Conservation (phyloP, 2,888 invertebrate species). For the Drosophila percnosoma region DNA sequence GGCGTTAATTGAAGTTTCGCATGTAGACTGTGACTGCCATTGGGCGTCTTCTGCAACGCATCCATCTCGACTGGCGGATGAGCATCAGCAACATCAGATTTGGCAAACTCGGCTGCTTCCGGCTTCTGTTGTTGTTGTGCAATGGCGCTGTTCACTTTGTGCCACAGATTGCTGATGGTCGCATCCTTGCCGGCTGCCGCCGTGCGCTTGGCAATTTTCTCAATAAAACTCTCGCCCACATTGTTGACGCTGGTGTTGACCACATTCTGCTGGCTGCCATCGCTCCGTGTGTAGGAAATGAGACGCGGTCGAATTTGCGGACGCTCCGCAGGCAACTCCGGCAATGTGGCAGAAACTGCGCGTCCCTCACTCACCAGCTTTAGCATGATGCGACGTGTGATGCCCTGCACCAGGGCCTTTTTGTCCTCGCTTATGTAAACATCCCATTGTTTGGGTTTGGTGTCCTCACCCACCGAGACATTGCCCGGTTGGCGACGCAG, state of each 20-base stretch:
- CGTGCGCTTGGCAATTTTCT: slow-evolving; percentile 81
- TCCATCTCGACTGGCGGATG: slow-evolving; percentile 10
- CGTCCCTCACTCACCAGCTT: slow-evolving; percentile 75
- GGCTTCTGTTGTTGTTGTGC: slow-evolving; percentile 65
- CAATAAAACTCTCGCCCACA: slow-evolving; percentile 79
- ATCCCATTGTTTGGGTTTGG: slow-evolving; percentile 52
- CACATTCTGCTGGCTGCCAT: slow-evolving; percentile 45
- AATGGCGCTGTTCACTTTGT: slow-evolving; percentile 78
- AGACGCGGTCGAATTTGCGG: slow-evolving; percentile 82
- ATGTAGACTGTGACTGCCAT: slow-evolving; percentile 59
- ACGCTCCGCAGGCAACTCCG: slow-evolving; percentile 83
- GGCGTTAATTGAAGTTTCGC: slow-evolving; percentile 39
- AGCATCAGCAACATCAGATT: slow-evolving; percentile 6
- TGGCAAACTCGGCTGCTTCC: slow-evolving; percentile 47
- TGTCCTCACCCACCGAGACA: slow-evolving; percentile 36
- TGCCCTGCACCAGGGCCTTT: slow-evolving; percentile 66
- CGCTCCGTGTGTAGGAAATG: slow-evolving; percentile 65
- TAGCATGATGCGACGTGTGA: slow-evolving; percentile 74
- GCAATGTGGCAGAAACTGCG: slow-evolving; percentile 81
- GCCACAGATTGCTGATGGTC: slow-evolving; percentile 75
- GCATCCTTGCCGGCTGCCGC: slow-evolving; percentile 69
- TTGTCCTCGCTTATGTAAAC: slow-evolving; percentile 61
- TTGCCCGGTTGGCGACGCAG: slow-evolving; percentile 62
- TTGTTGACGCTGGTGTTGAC: slow-evolving; percentile 30
- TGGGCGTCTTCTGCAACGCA: slow-evolving; percentile 45